These are phyloP conservation scores for Xerus rutilus DNA, from an alignment of 2,797 vertebrate genomes.

Conservation along the genomic window DNA sequence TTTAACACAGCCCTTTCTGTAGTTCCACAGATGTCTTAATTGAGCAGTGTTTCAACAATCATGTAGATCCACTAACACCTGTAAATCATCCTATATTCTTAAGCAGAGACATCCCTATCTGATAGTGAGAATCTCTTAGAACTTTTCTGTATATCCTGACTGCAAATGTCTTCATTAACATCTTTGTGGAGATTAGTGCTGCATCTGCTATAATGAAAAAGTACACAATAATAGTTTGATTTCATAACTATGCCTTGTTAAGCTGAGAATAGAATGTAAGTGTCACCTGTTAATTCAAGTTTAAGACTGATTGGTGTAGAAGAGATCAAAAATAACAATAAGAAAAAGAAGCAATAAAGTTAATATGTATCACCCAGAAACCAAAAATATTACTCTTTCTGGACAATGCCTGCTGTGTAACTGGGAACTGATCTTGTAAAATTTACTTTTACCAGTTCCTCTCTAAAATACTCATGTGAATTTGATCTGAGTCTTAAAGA, in stretches of 20 bases:
- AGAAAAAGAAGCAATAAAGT: conserved; percentile 2
- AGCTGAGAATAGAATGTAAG: conserved; percentile 33
- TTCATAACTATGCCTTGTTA: conserved; percentile 60
- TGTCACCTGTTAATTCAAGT: conserved; percentile 45
- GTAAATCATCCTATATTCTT: conserved; percentile 81
- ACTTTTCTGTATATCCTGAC: conserved; percentile 71
- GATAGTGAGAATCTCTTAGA: conserved; percentile 73
- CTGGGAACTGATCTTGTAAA: background rate
- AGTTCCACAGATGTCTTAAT: conserved; percentile 69
- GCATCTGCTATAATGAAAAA: conserved; percentile 75
- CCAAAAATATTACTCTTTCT: background rate
- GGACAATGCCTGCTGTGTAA: background rate
- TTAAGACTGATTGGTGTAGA: background rate
- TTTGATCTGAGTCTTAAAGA: background rate
- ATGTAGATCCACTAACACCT: conserved; percentile 75
- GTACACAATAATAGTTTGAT: conserved; percentile 70
- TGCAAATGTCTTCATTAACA: conserved; percentile 77
- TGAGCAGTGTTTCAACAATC: conserved; percentile 74
- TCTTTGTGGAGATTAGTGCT: conserved; percentile 79
- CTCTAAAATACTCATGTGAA: background rate
- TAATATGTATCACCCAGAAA: background rate
- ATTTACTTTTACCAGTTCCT: background rate
- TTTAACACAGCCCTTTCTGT: conserved; percentile 53
- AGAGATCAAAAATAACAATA: conserved; percentile 26
- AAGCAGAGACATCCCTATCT: conserved; percentile 69